Conservation (phyloP, 2,113 vertebrate species). For the Telmatochromis brichardi region DNA sequence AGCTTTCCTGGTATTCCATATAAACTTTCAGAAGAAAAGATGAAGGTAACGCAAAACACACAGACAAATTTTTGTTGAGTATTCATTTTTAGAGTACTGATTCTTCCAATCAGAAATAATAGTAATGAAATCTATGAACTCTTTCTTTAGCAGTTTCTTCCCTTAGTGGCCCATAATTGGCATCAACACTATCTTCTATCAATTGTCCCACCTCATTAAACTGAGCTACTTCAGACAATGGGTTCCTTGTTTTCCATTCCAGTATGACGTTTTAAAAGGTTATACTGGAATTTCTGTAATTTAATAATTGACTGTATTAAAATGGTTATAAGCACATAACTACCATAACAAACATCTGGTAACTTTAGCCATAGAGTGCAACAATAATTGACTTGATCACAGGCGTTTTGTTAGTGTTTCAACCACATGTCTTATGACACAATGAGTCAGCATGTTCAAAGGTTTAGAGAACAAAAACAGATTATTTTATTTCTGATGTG, state of each 20-base stretch:
- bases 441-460: background rate
- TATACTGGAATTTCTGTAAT: background rate
- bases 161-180: background rate
- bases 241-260: background rate
- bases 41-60: background rate
- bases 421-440: background rate
- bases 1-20: background rate
- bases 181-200: background rate
- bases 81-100: background rate
- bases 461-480: background rate
- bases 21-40: background rate
- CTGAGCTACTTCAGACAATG: background rate
- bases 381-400: background rate
- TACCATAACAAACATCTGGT: rapidly evolving
- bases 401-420: background rate
- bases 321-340: background rate
- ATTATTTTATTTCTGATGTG: background rate
- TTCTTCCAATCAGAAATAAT: background rate
- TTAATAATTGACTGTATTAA: background rate
- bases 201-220: background rate
- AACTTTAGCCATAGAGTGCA: background rate
- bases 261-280: background rate
- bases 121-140: background rate
- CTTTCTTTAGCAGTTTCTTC: background rate
- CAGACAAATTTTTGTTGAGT: background rate